phyloP scores from a whole-genome alignment of 2,888 invertebrate genomes.

The Embidobia sp. region DNA sequence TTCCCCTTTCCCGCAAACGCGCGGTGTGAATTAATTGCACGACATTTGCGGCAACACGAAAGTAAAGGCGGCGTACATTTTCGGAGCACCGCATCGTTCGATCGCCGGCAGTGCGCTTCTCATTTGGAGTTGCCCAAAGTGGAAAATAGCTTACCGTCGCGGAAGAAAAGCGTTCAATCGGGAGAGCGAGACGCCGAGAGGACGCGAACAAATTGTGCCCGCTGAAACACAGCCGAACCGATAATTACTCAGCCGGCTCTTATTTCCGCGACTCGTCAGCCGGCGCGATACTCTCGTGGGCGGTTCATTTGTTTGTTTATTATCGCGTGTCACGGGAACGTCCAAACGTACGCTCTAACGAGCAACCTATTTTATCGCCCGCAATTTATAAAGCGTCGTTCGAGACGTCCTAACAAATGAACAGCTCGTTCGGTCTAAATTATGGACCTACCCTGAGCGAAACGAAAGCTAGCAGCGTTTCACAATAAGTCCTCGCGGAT shows the following conservation, averaged over 20 bases:
- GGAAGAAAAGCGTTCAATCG: slow-evolving; percentile 58
- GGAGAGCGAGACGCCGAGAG: background rate
- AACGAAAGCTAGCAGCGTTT: slow-evolving; percentile 18
- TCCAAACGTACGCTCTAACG: slow-evolving; percentile 13
- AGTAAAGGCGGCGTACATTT: slow-evolving; percentile 61
- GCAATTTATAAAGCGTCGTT: slow-evolving; percentile 9
- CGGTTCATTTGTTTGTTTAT: slow-evolving; percentile 38
- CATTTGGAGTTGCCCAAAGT: slow-evolving; percentile 62
- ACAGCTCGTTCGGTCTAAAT: slow-evolving; percentile 2
- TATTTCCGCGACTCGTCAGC: slow-evolving; percentile 17
- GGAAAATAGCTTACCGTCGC: slow-evolving; percentile 60
- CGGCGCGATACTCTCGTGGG: slow-evolving; percentile 2
- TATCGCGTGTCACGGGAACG: slow-evolving; percentile 5
- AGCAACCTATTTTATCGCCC: slow-evolving; percentile 12
- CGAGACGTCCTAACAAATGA: slow-evolving; percentile 17
- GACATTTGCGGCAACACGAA: slow-evolving; percentile 53
- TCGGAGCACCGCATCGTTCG: slow-evolving; percentile 58
- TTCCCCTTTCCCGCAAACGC: too few species aligned
- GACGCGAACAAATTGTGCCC: slow-evolving; percentile 45
- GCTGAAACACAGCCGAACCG: slow-evolving; percentile 26
- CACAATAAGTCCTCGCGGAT: background rate
- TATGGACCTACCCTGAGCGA: background rate
- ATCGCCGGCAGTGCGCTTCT: slow-evolving; percentile 58
- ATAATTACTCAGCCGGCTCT: slow-evolving; percentile 36
- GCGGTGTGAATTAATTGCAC: too few species aligned